Base-by-base conservation (phyloP, 2,113 vertebrate species). In the Nestor notabilis region DNA sequence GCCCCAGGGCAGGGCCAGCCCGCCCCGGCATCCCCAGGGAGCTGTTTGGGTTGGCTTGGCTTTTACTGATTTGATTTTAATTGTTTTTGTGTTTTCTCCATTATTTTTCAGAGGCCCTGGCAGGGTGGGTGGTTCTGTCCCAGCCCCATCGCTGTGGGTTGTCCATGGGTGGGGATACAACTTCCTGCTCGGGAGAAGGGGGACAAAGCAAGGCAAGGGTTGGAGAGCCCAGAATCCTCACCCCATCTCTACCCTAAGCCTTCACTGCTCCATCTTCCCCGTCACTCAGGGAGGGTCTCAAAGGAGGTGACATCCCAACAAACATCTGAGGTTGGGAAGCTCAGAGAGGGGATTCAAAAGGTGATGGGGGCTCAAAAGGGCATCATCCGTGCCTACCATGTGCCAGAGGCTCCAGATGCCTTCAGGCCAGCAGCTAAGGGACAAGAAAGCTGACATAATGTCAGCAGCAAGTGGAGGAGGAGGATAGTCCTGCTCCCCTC, bases 21-120 rank as follows among this genome's bases (percentile, higher is more conserved):
- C 6, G 2, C 43, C 19, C 66, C n/a, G 43, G 19, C 39, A 6
- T 69, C 89, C 76, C 71, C 28, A 8, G 13, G 58, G 79, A 74
- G 37, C 2, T n/a, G 76, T 13, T 71, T 80, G 47, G 86, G 49
- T 90, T 53, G 64, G 76, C 15, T 92, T 81, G 29, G 60, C 12
- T 68, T 66, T 58, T 43, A 58, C 89, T 92, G 90, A 29, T 84
- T 95, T 78, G 31, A 21, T 46, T 90, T 39, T 37, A 58, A 92
- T 49, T 8, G 27, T 23, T 41, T 37, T 25, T 44, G 43, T 49
- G 35, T 17, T 8, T 5, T 2, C 1, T 15, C 52, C 14, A 11
- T 87, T 81, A 33, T 92, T 89, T 95, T 89, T 25, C 79, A 76
- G 61, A 15, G 65, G 78, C 41, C 27, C 47, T 4, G 7, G 61